Base-by-base conservation (phyloP, 2,888 invertebrate species). In the Neoascia interrupta region DNA sequence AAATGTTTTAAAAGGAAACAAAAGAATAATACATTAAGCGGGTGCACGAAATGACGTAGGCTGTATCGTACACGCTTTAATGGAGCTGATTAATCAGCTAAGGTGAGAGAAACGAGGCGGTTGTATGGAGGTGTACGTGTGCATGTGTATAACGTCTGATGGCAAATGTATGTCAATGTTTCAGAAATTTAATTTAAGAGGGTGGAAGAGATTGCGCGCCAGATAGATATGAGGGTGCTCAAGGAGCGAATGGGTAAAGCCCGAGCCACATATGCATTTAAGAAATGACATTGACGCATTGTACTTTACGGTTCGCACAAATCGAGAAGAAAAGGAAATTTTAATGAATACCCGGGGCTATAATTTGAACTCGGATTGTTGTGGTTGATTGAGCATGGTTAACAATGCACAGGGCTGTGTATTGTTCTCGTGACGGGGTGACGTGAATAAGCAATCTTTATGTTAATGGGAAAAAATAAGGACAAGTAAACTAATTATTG, bases 81-180 rank as follows among this genome's bases (percentile, higher is more conserved):
- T 56, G 39, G n/a, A 49, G 28, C 41, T 49, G 58, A 58, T 58
- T 68, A 68, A 68, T 68, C 47, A 66, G 8, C n/a, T 15, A 36
- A 54, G 36, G 26, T 43, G 45, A n/a, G n/a, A n/a, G n/a, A n/a
- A n/a, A n/a, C n/a, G n/a, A n/a, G n/a, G n/a, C n/a, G n/a, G n/a
- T n/a, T n/a, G n/a, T 19, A 43, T 19, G 54, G 13, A 19, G 11
- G 1, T 41, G 11, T 10, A n/a, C 19, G 53, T 47, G 36, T 28
- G 37, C 26, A n/a, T 37, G 10, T 18, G 41, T n/a, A n/a, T 21
- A 49, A 18, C 45, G 31, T 31, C 28, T 41, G 69, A 53, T 41
- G 61, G 56, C 15, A 23, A 60, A 74, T 60, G 68, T 68, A 23
- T 74, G 68, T 74, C 74, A 74, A 74, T 74, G 74, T 74, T 64